These are phyloP conservation scores for Orchesellides sinensis DNA, from an alignment of 2,888 invertebrate species.

Conservation along the genomic window DNA sequence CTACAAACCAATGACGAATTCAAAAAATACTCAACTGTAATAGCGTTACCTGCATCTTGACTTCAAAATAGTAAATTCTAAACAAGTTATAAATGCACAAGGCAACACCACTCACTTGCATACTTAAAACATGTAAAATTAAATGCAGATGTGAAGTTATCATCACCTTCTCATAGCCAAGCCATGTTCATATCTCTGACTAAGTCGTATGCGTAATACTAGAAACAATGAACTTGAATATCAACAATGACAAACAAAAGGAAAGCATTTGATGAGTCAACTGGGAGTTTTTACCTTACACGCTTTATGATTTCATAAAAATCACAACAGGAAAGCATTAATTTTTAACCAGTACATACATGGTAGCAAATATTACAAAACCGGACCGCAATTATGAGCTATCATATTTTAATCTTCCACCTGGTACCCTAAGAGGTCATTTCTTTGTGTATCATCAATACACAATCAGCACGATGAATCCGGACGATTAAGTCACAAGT, in stretches of 20 bases:
- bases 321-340: conserved; percentile 8
- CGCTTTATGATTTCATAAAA: conserved; percentile 1
- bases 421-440: conserved; percentile 40
- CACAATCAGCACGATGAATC: conserved; percentile 22
- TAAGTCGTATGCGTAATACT: neutral
- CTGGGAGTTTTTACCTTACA: neutral
- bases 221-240: neutral
- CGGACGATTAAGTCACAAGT: conserved; percentile 5
- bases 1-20: too few species aligned
- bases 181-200: neutral
- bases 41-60: too few species aligned
- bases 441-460: neutral
- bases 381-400: neutral
- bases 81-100: neutral
- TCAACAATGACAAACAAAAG: neutral
- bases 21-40: too few species aligned
- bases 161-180: neutral
- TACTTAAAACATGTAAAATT: neutral
- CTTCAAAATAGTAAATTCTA: neutral
- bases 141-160: neutral
- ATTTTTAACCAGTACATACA: neutral
- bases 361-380: neutral
- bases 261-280: neutral
- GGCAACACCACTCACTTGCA: neutral
- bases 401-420: conserved; percentile 32